Evolutionary conservation across 1,140 invertebrate species (phyloP).

Genomic region (Drosophila malerkotliana): DNA sequence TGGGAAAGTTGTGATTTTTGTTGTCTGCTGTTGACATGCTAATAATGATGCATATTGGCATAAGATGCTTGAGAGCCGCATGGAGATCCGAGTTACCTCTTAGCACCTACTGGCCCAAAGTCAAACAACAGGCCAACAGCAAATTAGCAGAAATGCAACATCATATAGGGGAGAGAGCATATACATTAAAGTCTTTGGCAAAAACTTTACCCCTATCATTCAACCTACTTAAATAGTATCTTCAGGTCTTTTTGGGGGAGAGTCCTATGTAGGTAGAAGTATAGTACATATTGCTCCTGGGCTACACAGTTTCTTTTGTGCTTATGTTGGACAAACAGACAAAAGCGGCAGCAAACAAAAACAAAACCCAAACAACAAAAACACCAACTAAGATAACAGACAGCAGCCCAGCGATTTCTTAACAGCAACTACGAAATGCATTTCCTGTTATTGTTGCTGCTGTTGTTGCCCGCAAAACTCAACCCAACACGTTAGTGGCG

Average conservation of each 20-base stretch:
- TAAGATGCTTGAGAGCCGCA: conserved; percentile 58
- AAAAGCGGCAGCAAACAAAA: conserved; percentile 54
- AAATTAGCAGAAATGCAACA: conserved; percentile 66
- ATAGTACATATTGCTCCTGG: conserved; percentile 7
- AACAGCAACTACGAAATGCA: conserved; percentile 71
- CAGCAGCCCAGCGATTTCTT: conserved; percentile 65
- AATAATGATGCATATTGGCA: conserved; percentile 76
- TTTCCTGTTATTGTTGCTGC: conserved; percentile 75
- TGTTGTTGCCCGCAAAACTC: conserved; percentile 48
- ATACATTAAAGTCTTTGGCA: no score
- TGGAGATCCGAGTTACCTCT: conserved; percentile 40
- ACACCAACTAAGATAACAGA: conserved; percentile 68
- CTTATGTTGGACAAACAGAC: conserved; percentile 68
- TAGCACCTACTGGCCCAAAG: conserved; percentile 64
- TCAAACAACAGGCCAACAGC: conserved; percentile 54
- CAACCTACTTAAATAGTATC: not conserved
- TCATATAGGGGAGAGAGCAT: conserved; percentile 4
- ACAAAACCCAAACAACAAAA: conserved; percentile 51
- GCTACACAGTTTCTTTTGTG: conserved; percentile 66
- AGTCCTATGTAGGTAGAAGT: conserved; percentile 1
- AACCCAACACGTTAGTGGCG: conserved; percentile 49
- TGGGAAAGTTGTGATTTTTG: conserved; percentile 79
- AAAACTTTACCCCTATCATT: no score
- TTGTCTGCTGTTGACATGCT: conserved; percentile 69
- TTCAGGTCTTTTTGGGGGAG: not conserved